phyloP scores from a whole-genome alignment of 2,113 vertebrate species.

The Anser brachyrhynchus region DNA sequence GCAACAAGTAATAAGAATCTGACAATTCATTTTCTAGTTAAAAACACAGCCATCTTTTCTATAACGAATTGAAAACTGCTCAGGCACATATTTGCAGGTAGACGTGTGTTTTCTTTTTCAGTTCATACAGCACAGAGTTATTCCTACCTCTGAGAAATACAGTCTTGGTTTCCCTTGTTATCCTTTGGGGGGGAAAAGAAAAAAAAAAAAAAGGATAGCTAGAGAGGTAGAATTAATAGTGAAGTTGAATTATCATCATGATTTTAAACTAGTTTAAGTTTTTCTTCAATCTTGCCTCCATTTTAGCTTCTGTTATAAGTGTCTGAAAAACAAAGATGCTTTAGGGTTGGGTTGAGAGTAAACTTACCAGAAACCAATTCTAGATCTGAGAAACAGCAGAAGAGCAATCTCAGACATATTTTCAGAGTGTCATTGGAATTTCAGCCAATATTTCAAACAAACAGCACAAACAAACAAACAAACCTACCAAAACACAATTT shows the following conservation, averaged over 20 bases:
- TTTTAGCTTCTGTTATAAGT: not conserved
- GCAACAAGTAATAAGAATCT: not conserved
- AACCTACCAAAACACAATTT: not conserved
- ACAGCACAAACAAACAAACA: not conserved
- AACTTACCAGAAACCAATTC: not conserved
- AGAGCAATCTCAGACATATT: not conserved
- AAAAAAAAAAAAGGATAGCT: not conserved
- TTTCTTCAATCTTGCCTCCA: not conserved
- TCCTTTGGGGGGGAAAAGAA: not conserved
- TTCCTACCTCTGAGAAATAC: not conserved
- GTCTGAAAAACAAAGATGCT: not conserved
- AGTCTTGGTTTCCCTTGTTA: not conserved
- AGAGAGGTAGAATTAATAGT: not conserved
- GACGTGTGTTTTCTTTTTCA: not conserved
- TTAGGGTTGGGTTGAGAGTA: not conserved
- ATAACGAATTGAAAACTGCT: not conserved
- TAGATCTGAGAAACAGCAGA: not conserved
- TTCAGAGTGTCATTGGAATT: not conserved
- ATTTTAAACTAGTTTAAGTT: not conserved
- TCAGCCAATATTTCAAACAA: not conserved
- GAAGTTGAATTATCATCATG: not conserved
- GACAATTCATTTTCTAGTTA: not conserved
- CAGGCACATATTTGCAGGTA: not conserved
- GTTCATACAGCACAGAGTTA: not conserved
- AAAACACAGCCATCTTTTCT: not conserved